These are phyloP conservation scores for Myoxocephalus aenaeus DNA, from an alignment of 2,797 vertebrate genomes.

Conservation along the genomic window DNA sequence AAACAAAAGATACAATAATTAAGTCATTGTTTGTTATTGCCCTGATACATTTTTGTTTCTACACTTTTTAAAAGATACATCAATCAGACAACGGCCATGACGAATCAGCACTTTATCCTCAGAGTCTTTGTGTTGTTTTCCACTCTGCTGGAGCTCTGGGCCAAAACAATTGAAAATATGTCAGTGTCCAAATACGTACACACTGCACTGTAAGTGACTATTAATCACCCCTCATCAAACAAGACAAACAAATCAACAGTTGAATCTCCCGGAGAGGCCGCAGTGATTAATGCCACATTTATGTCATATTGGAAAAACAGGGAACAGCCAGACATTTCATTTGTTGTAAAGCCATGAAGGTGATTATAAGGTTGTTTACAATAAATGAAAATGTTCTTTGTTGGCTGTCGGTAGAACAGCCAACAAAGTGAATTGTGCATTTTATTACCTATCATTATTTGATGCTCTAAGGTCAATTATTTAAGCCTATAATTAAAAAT, in stretches of 20 bases:
- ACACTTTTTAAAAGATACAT: too few relatives aligned
- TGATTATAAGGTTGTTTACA: constrained; percentile 23
- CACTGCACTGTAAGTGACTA: constrained; percentile 32
- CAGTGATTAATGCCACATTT: constrained; percentile 42
- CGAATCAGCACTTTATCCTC: not conserved
- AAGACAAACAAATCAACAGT: constrained; percentile 50
- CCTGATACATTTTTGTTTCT: too few relatives aligned
- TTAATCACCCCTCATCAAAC: constrained; percentile 46
- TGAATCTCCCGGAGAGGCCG: constrained; percentile 33
- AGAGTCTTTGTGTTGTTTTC: constrained; percentile 1
- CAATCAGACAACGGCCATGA: not conserved
- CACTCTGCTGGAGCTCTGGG: constrained; percentile 1
- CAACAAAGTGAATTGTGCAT: not conserved
- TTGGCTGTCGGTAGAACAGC: not conserved
- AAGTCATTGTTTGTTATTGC: fast-evolving
- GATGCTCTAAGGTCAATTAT: not conserved
- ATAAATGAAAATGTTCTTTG: not conserved
- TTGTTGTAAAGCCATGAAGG: not conserved
- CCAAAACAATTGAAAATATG: constrained; percentile 33
- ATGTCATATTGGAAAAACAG: constrained; percentile 30
- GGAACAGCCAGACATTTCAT: constrained; percentile 38
- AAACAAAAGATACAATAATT: not conserved
- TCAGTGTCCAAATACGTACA: constrained; percentile 28
- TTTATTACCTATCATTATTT: not conserved
- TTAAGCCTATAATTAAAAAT: not conserved